These are phyloP conservation scores for Pangasius sanitwongsei DNA, from an alignment of 2,797 vertebrate genomes.

Conservation along the genomic window DNA sequence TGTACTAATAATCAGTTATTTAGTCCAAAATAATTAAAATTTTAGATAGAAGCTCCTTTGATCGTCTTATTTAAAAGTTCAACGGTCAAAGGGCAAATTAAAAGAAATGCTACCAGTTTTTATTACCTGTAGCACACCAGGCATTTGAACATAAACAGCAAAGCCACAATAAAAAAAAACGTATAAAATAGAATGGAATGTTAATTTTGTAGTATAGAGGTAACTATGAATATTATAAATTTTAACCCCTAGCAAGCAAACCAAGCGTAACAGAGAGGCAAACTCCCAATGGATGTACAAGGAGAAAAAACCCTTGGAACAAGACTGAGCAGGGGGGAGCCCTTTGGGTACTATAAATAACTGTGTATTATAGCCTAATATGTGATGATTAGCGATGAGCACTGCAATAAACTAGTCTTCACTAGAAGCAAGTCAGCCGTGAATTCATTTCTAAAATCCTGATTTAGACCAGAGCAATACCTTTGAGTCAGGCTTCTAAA, in stretches of 20 bases:
- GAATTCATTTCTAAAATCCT: background rate
- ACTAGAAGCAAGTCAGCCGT: background rate
- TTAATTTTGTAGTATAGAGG: background rate
- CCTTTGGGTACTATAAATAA: background rate
- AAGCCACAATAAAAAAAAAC: background rate
- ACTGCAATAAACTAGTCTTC: background rate
- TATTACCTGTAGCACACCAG: background rate
- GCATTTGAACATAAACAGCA: background rate
- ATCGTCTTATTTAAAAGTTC: background rate
- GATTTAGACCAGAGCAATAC: background rate
- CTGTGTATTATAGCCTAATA: background rate
- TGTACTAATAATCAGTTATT: background rate
- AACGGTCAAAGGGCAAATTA: background rate
- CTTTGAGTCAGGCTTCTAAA: background rate
- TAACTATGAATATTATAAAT: background rate
- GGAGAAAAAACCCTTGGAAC: background rate
- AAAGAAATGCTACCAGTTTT: background rate
- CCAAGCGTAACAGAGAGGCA: background rate
- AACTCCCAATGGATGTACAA: background rate
- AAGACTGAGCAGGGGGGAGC: background rate
- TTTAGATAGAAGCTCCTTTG: background rate
- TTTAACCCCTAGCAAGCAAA: background rate
- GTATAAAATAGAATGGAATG: background rate
- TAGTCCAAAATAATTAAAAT: background rate
- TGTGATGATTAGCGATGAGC: background rate